These are phyloP conservation scores for Agrilus planipennis DNA, from an alignment of 1,140 invertebrate species.

Conservation along the genomic window DNA sequence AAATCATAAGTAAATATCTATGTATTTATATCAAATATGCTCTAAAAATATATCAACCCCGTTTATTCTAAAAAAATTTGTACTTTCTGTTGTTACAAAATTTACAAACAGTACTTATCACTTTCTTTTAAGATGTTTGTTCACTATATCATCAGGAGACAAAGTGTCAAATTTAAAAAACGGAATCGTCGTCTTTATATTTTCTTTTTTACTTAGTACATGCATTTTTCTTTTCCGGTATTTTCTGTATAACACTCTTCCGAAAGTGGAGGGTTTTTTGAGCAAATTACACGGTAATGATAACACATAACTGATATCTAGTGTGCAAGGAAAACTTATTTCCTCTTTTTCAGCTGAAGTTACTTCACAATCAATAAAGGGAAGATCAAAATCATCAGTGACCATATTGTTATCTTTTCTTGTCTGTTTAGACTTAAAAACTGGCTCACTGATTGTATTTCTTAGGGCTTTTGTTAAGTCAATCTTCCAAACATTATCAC, in stretches of 20 bases:
- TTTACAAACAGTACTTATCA: too few relatives aligned
- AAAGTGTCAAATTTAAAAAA: slow-evolving; percentile 46
- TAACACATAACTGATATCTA: slow-evolving; percentile 25
- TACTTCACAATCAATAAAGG: slow-evolving; percentile 25
- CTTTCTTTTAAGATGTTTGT: too few relatives aligned
- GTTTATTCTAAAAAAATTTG: too few relatives aligned
- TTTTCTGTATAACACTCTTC: slow-evolving; percentile 36
- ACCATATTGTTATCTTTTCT: slow-evolving; percentile 5
- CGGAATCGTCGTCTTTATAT: slow-evolving; percentile 15
- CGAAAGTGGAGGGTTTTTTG: slow-evolving; percentile 35
- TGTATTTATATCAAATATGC: too few relatives aligned
- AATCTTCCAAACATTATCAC: slow-evolving; percentile 15
- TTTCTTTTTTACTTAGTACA: slow-evolving; percentile 3
- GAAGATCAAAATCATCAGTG: slow-evolving; percentile 20
- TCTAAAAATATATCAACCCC: too few relatives aligned
- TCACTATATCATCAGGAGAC: slow-evolving; percentile 46
- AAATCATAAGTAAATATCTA: too few relatives aligned
- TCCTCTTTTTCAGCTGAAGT: neutral
- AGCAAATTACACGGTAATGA: neutral
- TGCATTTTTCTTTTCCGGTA: slow-evolving; percentile 14
- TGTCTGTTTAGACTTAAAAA: slow-evolving; percentile 11
- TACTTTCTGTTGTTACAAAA: too few relatives aligned
- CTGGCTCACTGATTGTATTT: slow-evolving; percentile 12
- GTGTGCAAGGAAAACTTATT: too few relatives aligned
- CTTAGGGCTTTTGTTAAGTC: slow-evolving; percentile 25